Base-by-base conservation (phyloP, 2,888 invertebrate genomes). In the Caenorhabditis imperialis region DNA sequence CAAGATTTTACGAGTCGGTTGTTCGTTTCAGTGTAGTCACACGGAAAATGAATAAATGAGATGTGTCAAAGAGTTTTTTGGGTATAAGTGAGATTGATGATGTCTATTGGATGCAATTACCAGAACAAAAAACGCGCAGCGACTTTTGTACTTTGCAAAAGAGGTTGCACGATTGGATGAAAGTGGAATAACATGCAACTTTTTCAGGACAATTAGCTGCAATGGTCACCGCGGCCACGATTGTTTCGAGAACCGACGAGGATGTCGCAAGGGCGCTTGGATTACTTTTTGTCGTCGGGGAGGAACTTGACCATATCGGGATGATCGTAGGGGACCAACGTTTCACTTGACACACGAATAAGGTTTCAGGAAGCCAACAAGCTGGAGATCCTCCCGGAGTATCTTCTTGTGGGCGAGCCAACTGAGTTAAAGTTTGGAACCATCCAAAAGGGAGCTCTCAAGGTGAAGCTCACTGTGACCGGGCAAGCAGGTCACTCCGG, bases 391-490 rank as follows among this genome's bases (percentile, higher is more conserved):
- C 50, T 60, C 3, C 84, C 85, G 8, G 81, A 84, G 5, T 86
- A 77, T 54, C 67, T 87, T 7, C 47, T 87, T n/a, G 85, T 86
- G 8, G 87, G 87, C 7, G 87, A 87, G 57, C 87, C 87, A 20
- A 87, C 87, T 0, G 87, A 87, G 47, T 42, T 84, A 47, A 83
- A 81, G 38, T 85, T 82, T 42, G 85, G 81, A 7, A 77, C 79
- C 0, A 75, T 85, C 42, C 87, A 87, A 65, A 87, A 87, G 65
- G 87, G 87, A 47, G 84, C 84, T 1, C 50, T 83, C 18, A 86
- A 86, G 69, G 85, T 83, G 1, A 40, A 47, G 1, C 42, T 84
- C 10, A 69, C 48, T n/a, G 61, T 75, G 0, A 54, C 22, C 2
- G 84, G 84, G 1, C 57, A 74, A 14, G 83, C 84, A 14, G 83